Base-by-base conservation (phyloP, 2,113 vertebrate species). In the Emydura subglobosa region DNA sequence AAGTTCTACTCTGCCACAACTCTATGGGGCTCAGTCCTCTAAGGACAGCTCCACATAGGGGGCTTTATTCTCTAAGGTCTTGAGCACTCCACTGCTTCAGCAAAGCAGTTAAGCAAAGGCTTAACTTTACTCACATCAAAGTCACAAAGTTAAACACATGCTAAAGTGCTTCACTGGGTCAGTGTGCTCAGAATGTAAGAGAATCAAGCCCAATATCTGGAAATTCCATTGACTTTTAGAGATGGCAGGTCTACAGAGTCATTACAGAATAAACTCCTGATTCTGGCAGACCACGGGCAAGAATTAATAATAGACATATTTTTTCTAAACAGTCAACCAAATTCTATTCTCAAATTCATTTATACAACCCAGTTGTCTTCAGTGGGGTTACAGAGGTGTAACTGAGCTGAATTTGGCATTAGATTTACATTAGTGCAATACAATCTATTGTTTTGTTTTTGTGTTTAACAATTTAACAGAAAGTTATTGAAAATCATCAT, bases 291-390 rank as follows among this genome's bases (percentile, higher is more conserved):
- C n/a, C 19, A 21, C 0, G 50, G 10, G 12, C 53, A 10, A 31
- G 39, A 59, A 10, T 39, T 74, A 93, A 7, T 72, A 4, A 11
- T 24, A 17, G 1, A 0, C 78, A 89, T 72, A 17, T 5, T 22
- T 68, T 82, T 24, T 25, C 87, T 87, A 12, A 82, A 10, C 24
- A 61, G 17, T 31, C 44, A 44, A 44, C 7, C 14, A 92, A 94
- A 97, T 90, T 86, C 7, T 24, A 81, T 72, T 83, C 51, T 78
- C 42, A 94, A 94, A 90, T 78, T 34, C n/a, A 82, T 42, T 22
- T 72, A 22, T 72, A 39, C 4, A 34, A 82, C 44, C 82, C 34
- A 83, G 10, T 72, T 61, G 13, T 79, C 25, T 39, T 86, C 53
- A 50, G 8, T 47, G 11, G 9, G 51, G 82, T 61, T 61, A 89